Percentiles rank a stretch among this genome's conserved stretches.
phyloP scores from a whole-genome alignment of 2,888 invertebrate species.

The Apotomis capreana region DNA sequence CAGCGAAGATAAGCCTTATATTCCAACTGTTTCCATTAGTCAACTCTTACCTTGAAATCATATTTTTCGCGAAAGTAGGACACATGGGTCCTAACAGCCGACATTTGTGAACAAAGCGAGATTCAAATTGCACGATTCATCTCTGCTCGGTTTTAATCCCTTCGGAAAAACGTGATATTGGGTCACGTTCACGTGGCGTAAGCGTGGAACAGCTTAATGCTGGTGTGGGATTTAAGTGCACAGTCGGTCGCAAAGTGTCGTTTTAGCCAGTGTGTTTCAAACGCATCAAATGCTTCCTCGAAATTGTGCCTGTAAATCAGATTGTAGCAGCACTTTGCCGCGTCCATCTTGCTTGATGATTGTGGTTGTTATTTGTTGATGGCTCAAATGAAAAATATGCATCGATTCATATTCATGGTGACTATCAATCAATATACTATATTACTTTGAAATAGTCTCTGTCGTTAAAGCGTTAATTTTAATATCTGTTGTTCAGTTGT shows the following conservation, averaged over 20 bases:
- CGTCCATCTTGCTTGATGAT: too few species aligned
- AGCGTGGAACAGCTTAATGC: conserved; percentile 24
- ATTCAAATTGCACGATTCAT: conserved; percentile 76
- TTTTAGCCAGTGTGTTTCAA: conserved; percentile 10
- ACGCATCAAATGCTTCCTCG: neutral
- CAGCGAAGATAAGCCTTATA: conserved; percentile 17
- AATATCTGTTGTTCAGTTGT: too few species aligned
- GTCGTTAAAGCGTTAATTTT: too few species aligned
- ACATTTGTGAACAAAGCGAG: conserved; percentile 68
- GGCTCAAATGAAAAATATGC: too few species aligned
- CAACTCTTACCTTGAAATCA: conserved; percentile 19
- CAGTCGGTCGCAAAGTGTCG: neutral
- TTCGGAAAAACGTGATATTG: conserved; percentile 70
- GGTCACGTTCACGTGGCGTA: conserved; percentile 46
- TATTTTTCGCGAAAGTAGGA: conserved; percentile 31
- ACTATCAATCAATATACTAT: too few species aligned
- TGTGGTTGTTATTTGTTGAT: too few species aligned
- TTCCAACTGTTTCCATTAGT: conserved; percentile 21
- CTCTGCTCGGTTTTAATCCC: conserved; percentile 64
- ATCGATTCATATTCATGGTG: too few species aligned
- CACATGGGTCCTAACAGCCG: conserved; percentile 44
- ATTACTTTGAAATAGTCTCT: too few species aligned
- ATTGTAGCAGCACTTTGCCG: neutral
- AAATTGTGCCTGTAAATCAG: neutral
- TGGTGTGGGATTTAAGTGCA: conserved; percentile 36